Evolutionary conservation across 2,888 invertebrate genomes (phyloP), one percentile per base, ranked within the genome.

Genomic region (Eupithecia pulchellata): DNA sequence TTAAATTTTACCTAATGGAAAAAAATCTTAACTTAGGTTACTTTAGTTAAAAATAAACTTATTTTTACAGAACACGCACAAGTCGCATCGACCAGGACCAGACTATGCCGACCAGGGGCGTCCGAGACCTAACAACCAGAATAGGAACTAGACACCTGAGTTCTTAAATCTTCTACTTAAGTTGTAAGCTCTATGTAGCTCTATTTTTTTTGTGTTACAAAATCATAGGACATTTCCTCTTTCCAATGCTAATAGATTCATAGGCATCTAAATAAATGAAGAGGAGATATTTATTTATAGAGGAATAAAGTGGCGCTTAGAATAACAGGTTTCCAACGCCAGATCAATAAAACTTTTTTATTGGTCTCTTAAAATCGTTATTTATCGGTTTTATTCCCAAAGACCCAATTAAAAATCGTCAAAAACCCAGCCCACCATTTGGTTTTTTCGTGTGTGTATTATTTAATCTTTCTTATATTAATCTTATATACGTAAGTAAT

Each of bases 61-160:
- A 29, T 57, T 73, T 20, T 87, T 86, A 6, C 88, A 91, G 91
- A 77, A 78, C 8, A 86, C 87, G 29, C 86, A 84, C 55, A 78
- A 80, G 60, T 75, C 77, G 27, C 87, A 89, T 78, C 81, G 90
- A 64, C 89, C 88, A 55, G 73, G 58, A 42, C 84, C 86, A 39
- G 88, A 90, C 6, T 89, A 85, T 79, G 84, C 89, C 30, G 83
- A 85, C 20, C 85, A 84, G 42, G 83, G 82, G 29, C 90, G 89
- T 69, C 82, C 82, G n/a, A 82, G 89, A 77, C 83, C 85, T 65
- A 73, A 69, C 64, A 69, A 73, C 69, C 69, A 72, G 60, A 73
- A 73, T 62, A 91, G 90, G 79, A 92, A 91, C 84, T 92, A 87
- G 87, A 64, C 68, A 70, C 72, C 60, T 64, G 72, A 67, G 8